These are phyloP conservation scores for Emys orbicularis DNA, from an alignment of 2,797 vertebrate genomes.

Conservation along the genomic window DNA sequence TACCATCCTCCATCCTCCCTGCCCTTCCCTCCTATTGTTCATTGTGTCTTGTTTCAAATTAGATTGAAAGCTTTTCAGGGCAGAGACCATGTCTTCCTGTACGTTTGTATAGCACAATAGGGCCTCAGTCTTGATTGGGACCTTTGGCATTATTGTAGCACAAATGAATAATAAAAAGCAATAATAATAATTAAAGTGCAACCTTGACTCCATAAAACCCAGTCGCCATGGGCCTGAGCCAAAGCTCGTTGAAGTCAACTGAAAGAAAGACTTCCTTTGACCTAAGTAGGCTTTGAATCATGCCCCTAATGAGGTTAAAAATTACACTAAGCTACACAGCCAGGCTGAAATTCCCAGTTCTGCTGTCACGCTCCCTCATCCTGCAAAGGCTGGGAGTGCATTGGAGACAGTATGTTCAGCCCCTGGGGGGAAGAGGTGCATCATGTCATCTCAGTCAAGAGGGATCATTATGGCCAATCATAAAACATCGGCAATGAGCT, in stretches of 20 bases:
- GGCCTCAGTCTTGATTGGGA: fast-evolving
- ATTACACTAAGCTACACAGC: not conserved
- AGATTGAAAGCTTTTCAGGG: not conserved
- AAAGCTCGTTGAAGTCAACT: fast-evolving
- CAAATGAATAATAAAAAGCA: not conserved
- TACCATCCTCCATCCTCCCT: not conserved
- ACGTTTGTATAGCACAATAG: not conserved
- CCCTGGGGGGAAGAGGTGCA: not conserved
- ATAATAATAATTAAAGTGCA: fast-evolving
- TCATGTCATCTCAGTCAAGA: not conserved
- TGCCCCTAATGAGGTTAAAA: not conserved
- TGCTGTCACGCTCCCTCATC: not conserved
- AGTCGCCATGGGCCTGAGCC: fast-evolving
- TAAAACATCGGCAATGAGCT: fast-evolving
- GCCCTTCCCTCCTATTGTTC: not conserved
- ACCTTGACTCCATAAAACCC: not conserved
- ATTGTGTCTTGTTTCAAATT: not conserved
- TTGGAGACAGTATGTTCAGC: not conserved
- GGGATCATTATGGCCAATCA: fast-evolving
- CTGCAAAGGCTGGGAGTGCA: not conserved
- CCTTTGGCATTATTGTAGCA: fast-evolving
- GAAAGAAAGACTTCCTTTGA: not conserved
- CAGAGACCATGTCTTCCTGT: not conserved
- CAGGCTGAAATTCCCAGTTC: not conserved
- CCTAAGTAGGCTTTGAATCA: not conserved